Base-by-base conservation (phyloP, 2,888 invertebrate species). In the Ryuthela nishihirai region DNA sequence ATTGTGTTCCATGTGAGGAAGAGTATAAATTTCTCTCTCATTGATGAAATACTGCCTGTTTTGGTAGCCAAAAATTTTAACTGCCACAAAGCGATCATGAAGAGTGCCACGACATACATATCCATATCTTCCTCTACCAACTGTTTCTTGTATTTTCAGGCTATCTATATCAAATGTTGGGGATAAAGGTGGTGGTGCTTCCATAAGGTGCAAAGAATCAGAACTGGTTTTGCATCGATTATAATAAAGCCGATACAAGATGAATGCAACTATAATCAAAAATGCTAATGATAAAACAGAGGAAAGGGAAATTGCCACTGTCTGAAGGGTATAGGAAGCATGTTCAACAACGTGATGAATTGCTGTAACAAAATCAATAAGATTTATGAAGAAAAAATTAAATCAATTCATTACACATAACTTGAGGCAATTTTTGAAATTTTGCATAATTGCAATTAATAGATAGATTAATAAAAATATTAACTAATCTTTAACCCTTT, bases 21-120 rank as follows among this genome's bases (percentile, higher is more conserved):
- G 74, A 18, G 84, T 83, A 72, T 93, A 94, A 65, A 92, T 83
- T 64, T 89, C 87, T 34, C 85, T 82, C 74, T 95, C 94, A 70
- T 89, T 90, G 68, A 86, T 81, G 77, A 88, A 94, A 70, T 88
- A 87, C 65, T 87, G 84, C 64, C 83, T 82, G 72, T 87, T 83
- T 54, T 84, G 82, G 3, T 83, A 79, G 0, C 85, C 83, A 72
- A 91, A 93, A 63, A 92, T 82, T 76, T 94, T 94, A 0, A 94
- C 89, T 0, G 92, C 94, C 9, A 94, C 89, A 20, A 87, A 85
- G 68, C 84, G 80, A 34, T 74, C 74, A 38, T 87, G 87, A 17
- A 91, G 79, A 36, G 83, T 78, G 0, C 90, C 93, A 59, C 85
- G 83, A 88, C 90, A 93, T 0, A 92, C 90, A 0, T 85, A 84